Percentiles rank a stretch among this genome's conserved stretches.
phyloP scores from a whole-genome alignment of 2,113 vertebrate genomes.

The Salvator merianae region DNA sequence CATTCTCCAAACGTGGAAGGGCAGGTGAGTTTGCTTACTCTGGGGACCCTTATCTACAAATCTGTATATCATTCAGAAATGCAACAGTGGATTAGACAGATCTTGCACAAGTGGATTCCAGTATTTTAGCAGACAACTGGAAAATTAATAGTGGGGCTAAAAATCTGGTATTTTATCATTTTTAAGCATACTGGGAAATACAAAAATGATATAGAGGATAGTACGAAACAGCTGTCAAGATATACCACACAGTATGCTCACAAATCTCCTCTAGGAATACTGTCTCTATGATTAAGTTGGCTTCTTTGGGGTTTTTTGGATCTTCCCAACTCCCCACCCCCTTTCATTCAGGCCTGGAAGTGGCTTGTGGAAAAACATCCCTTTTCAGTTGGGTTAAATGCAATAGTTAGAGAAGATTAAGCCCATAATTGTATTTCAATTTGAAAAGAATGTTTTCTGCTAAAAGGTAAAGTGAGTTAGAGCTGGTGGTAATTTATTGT shows the following conservation, averaged over 20 bases:
- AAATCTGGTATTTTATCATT: slow-evolving; percentile 46
- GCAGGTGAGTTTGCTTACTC: no score
- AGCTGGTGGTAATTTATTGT: slow-evolving; percentile 54
- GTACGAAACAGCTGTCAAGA: slow-evolving; percentile 73
- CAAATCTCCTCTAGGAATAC: slow-evolving; percentile 71
- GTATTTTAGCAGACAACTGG: no score
- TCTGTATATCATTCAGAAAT: neutral
- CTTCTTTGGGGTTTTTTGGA: slow-evolving; percentile 6
- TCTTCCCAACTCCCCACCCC: neutral
- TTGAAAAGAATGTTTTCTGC: slow-evolving; percentile 57
- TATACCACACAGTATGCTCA: slow-evolving; percentile 56
- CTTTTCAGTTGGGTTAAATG: slow-evolving; percentile 74
- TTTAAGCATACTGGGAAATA: slow-evolving; percentile 31
- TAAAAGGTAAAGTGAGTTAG: slow-evolving; percentile 53
- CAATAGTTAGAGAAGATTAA: slow-evolving; percentile 54
- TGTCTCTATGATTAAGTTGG: slow-evolving; percentile 79
- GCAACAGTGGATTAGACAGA: neutral
- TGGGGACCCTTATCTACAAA: no score
- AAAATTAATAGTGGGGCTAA: neutral
- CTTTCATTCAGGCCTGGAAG: slow-evolving; percentile 79
- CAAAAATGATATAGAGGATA: slow-evolving; percentile 31
- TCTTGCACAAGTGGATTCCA: neutral
- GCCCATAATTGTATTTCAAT: slow-evolving; percentile 64
- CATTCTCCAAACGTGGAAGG: no score
- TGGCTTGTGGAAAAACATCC: slow-evolving; percentile 77